Evolutionary conservation across 2,797 vertebrate species (phyloP).

Genomic region (Ambastaia sidthimunki): DNA sequence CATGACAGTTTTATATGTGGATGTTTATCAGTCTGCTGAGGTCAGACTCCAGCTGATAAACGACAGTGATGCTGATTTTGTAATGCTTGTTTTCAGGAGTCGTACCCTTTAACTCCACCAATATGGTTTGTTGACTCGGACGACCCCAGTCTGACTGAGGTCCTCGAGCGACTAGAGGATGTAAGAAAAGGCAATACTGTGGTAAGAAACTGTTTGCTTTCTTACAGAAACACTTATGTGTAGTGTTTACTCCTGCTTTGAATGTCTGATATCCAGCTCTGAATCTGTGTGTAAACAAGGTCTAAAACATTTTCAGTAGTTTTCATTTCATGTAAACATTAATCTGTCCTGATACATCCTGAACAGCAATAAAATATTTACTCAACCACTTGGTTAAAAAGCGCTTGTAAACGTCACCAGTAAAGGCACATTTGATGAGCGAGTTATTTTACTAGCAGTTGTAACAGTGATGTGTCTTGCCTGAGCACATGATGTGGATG

Average conservation of each 20-base stretch:
- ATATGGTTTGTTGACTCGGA: conserved; percentile 99
- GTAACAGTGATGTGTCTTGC: background rate
- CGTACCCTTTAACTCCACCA: conserved; percentile 92
- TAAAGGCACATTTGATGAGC: too few species aligned
- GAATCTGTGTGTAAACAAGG: background rate
- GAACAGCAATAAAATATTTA: too few species aligned
- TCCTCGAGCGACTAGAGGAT: conserved; percentile 93
- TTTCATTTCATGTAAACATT: too few species aligned
- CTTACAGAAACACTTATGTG: background rate
- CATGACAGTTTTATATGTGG: too few species aligned
- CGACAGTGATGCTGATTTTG: conserved; percentile 1
- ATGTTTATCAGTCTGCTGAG: too few species aligned
- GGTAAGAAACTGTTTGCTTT: conserved; percentile 72
- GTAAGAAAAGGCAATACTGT: conserved; percentile 91
- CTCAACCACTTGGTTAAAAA: too few species aligned
- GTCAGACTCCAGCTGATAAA: too few species aligned
- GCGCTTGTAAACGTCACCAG: too few species aligned
- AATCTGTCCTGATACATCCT: too few species aligned
- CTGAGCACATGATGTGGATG: background rate
- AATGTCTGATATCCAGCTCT: too few species aligned
- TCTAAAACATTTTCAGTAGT: background rate
- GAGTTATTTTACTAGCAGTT: too few species aligned
- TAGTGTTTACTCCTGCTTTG: background rate
- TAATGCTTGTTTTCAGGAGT: conserved; percentile 79
- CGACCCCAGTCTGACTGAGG: conserved; percentile 94